phyloP scores from a whole-genome alignment of 2,888 invertebrate species.

The Ypsolopha sequella region DNA sequence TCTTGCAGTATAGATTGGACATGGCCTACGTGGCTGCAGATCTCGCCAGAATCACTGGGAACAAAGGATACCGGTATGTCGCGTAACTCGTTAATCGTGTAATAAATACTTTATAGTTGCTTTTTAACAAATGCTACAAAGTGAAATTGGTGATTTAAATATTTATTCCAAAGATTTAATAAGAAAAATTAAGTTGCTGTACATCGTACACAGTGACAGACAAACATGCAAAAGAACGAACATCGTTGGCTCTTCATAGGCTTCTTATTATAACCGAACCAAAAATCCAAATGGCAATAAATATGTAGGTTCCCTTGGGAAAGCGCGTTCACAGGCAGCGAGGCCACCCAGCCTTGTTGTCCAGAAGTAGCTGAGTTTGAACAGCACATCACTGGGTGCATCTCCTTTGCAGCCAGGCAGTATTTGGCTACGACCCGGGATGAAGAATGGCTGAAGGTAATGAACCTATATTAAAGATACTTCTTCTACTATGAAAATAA shows the following conservation, averaged over 20 bases:
- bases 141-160: no score
- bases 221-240: no score
- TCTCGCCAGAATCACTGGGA: slow-evolving; percentile 58
- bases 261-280: no score
- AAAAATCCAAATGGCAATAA: not conserved
- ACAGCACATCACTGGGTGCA: slow-evolving; percentile 71
- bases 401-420: slow-evolving; percentile 63
- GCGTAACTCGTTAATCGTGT: no score
- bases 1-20: slow-evolving; percentile 65
- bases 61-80: slow-evolving; percentile 65
- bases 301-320: slow-evolving; percentile 70
- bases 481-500: no score
- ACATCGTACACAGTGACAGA: no score
- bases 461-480: no score
- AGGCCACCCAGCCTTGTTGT: slow-evolving; percentile 72
- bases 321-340: slow-evolving; percentile 72
- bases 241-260: no score
- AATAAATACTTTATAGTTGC: no score
- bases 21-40: slow-evolving; percentile 59
- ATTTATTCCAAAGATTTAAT: no score
- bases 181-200: no score
- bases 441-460: slow-evolving; percentile 56
- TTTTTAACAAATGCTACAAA: no score
- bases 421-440: slow-evolving; percentile 54
- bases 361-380: slow-evolving; percentile 67